These are phyloP conservation scores for Sphyrna mokarran DNA, from an alignment of 2,113 vertebrate genomes.

Conservation along the genomic window DNA sequence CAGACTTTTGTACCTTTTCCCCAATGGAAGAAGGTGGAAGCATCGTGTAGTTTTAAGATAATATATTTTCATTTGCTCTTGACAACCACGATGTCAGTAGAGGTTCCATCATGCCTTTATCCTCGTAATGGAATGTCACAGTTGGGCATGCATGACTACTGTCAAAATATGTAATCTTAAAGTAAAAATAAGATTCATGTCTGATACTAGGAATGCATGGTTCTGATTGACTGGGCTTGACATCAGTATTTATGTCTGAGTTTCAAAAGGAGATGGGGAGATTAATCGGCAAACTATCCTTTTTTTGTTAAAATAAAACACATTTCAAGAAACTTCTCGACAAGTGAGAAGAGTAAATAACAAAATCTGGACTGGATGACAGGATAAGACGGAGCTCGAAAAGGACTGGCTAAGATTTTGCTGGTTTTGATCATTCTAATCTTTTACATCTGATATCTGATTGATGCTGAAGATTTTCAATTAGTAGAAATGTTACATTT, in stretches of 20 bases:
- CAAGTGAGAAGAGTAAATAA: not conserved
- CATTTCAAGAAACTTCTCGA: not conserved
- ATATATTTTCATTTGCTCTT: not conserved
- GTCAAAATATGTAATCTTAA: conserved; percentile 33
- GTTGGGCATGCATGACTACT: conserved; percentile 23
- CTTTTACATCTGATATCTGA: not conserved
- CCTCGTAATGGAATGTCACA: conserved; percentile 18
- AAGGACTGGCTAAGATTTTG: not conserved
- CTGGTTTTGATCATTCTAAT: not conserved
- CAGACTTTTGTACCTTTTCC: too few species aligned
- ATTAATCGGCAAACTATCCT: conserved; percentile 2
- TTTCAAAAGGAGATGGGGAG: conserved; percentile 19
- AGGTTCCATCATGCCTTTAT: not conserved
- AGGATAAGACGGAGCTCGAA: not conserved
- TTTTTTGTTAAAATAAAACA: not conserved
- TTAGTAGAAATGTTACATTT: not conserved
- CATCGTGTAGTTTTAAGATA: not conserved
- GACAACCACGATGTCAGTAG: not conserved
- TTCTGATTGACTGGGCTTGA: conserved; percentile 34
- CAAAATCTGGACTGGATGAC: conserved; percentile 26
- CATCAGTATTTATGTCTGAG: conserved; percentile 36
- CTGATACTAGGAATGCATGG: conserved; percentile 29
- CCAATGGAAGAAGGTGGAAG: not conserved
- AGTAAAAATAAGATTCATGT: conserved; percentile 24
- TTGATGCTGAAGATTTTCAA: not conserved